Evolutionary conservation across 2,888 invertebrate genomes (phyloP), one percentile per base, ranked within the genome.

Genomic region (Dolomedes plantarius): DNA sequence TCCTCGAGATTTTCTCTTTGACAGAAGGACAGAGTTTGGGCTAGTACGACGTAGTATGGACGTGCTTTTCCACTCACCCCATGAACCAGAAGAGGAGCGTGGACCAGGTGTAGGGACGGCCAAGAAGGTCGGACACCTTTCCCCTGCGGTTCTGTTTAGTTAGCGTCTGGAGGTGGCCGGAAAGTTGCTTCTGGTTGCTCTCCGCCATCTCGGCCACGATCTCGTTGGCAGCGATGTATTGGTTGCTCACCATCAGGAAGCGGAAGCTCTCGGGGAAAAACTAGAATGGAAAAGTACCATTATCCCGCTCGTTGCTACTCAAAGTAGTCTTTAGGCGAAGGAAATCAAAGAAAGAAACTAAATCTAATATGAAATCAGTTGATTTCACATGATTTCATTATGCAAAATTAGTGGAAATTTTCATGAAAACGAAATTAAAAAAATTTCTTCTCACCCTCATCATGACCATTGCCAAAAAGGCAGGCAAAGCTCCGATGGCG

Each of bases 211-310:
- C 72, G 3, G 39, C 46, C 0, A 39, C n/a, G n/a, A 72, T 72
- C 11, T 23, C 19, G 3, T 36, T 65, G 0, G 83, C 83, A 0
- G 76, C 29, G 0, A 39, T 6, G 23, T 83, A 65, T 19, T 83
- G 46, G n/a, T 77, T 46, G 13, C 39, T 67, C 13, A 77, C 46
- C 39, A 83, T 16, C 13, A 83, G 31, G 39, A 28, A 83, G 3
- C 67, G 76, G 64, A 83, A 56, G 16, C 83, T 83, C 36, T 83
- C 83, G 5, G 83, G 83, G 28, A 72, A 83, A 1, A 41, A 83
- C 83, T 83, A 64, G 0, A 71, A 46, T 16, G 36, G n/a, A n/a
- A n/a, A n/a, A n/a, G n/a, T n/a, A n/a, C n/a, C n/a, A n/a, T n/a
- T n/a, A n/a, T n/a, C n/a, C n/a, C n/a, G n/a, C n/a, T n/a, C n/a